A percentile compares a stretch with the other conserved stretches of the same genome.
Evolutionary conservation across 2,888 invertebrate genomes (phyloP).

Genomic region (Antheraea yamamai): DNA sequence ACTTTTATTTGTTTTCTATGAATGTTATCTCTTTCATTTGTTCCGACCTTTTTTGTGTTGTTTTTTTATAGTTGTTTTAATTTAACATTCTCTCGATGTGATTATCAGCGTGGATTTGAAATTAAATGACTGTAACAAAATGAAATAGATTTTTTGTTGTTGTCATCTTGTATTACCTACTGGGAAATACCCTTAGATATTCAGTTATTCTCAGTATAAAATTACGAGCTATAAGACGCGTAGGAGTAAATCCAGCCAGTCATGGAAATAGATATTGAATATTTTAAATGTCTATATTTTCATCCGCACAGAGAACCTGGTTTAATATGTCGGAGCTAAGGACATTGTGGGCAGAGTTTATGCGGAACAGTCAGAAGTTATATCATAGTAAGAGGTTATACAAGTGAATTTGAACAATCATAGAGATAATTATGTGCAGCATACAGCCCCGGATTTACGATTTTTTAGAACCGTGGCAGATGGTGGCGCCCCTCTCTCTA

Average conservation of each 20-base stretch:
- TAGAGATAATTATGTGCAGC: too few relatives aligned
- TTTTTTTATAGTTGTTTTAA: too few relatives aligned
- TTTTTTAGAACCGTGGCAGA: too few relatives aligned
- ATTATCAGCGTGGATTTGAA: neutral
- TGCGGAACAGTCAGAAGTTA: too few relatives aligned
- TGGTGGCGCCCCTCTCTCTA: too few relatives aligned
- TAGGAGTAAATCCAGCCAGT: neutral
- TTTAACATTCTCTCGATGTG: too few relatives aligned
- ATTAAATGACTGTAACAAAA: neutral
- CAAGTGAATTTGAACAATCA: too few relatives aligned
- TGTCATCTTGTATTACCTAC: neutral
- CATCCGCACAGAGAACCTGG: too few relatives aligned
- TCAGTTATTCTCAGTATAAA: neutral
- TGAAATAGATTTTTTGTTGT: neutral
- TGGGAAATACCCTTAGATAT: neutral
- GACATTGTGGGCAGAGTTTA: too few relatives aligned
- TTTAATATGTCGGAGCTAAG: too few relatives aligned
- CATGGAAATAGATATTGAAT: neutral
- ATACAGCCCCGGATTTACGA: too few relatives aligned
- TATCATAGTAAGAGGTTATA: too few relatives aligned
- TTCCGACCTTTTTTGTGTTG: neutral
- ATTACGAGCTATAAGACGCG: neutral
- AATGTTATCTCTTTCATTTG: neutral
- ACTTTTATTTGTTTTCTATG: neutral
- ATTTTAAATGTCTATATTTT: neutral